Conservation (phyloP, 2,888 invertebrate species). For the Eulithis prunata region DNA sequence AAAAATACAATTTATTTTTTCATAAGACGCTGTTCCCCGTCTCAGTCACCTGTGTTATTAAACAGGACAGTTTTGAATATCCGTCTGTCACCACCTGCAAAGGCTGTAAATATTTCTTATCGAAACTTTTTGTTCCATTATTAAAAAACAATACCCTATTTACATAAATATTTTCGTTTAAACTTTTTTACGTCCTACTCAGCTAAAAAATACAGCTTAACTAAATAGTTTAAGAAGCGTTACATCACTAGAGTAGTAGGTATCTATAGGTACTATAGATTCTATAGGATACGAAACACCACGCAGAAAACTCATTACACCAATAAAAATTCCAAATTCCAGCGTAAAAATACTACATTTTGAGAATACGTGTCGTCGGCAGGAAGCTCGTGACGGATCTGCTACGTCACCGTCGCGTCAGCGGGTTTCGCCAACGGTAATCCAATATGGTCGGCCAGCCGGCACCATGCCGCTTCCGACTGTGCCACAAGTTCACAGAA, state of each 20-base stretch:
- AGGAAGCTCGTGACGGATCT: slow-evolving; percentile 52
- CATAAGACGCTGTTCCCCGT: slow-evolving; percentile 43
- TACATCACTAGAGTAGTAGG: slow-evolving; percentile 14
- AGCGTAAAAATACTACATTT: slow-evolving; percentile 33
- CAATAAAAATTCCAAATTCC: slow-evolving; percentile 43
- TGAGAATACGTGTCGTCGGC: slow-evolving; percentile 39
- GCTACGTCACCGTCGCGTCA: slow-evolving; percentile 58
- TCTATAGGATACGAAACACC: slow-evolving; percentile 41
- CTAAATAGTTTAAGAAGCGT: neutral
- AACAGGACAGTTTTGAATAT: slow-evolving; percentile 56
- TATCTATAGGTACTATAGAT: no score
- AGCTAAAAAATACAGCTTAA: no score
- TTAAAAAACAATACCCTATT: neutral
- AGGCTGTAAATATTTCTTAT: slow-evolving; percentile 25
- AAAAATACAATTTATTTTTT: slow-evolving; percentile 35
- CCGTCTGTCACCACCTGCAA: slow-evolving; percentile 50
- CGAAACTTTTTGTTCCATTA: slow-evolving; percentile 1
- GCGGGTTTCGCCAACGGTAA: slow-evolving; percentile 70
- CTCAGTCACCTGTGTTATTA: slow-evolving; percentile 57
- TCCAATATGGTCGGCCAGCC: slow-evolving; percentile 67
- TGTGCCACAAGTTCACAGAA: slow-evolving; percentile 44
- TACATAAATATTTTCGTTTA: no score
- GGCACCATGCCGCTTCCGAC: slow-evolving; percentile 48
- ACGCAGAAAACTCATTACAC: slow-evolving; percentile 2
- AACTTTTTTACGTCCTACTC: no score